phyloP scores from a whole-genome alignment of 2,888 invertebrate genomes.

The Zygogramma bicolorata region DNA sequence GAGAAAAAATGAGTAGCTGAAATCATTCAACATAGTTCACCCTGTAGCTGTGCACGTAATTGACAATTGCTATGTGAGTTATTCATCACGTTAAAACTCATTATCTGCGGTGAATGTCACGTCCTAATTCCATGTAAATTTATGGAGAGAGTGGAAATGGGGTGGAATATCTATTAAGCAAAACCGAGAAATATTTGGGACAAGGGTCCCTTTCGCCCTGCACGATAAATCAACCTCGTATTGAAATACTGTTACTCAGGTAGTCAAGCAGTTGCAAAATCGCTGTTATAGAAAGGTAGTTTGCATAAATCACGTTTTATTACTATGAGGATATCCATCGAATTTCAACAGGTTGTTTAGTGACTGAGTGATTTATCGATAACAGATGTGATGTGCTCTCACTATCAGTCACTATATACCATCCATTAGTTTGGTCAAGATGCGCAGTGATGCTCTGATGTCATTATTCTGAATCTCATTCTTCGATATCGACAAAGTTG shows the following conservation, averaged over 20 bases:
- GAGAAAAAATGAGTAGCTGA: not conserved
- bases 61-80: conserved; percentile 2
- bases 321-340: not conserved
- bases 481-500: too few relatives aligned
- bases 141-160: conserved; percentile 32
- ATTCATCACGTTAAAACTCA: conserved; percentile 1
- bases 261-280: conserved; percentile 1
- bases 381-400: not conserved
- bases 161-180: conserved; percentile 30
- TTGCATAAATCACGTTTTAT: not conserved
- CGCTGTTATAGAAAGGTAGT: not conserved
- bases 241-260: conserved; percentile 3
- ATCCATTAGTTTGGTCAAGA: not conserved
- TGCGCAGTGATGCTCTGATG: too few relatives aligned
- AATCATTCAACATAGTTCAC: not conserved
- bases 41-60: not conserved
- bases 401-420: not conserved
- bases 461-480: too few relatives aligned
- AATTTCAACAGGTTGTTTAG: not conserved
- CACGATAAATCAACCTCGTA: not conserved
- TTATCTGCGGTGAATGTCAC: conserved; percentile 26
- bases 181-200: conserved; percentile 16
- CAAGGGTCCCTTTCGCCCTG: not conserved
- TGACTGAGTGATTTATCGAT: not conserved
- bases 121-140: conserved; percentile 34